Evolutionary conservation across 1,140 invertebrate genomes (phyloP).

Genomic region (Drosophila guanche): DNA sequence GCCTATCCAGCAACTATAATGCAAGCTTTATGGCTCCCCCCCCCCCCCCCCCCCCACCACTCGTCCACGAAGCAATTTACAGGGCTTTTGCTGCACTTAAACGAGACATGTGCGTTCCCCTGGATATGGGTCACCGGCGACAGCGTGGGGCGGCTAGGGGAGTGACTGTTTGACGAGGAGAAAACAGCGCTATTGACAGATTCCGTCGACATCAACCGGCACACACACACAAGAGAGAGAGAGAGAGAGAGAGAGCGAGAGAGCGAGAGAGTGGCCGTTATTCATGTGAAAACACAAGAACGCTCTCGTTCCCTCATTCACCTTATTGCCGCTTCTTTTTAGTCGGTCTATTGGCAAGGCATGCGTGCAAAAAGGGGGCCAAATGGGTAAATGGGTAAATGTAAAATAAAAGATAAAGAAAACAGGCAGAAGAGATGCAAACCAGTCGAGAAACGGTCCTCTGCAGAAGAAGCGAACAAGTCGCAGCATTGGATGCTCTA

Average conservation of each 20-base stretch:
- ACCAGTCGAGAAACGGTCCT: constrained; percentile 1
- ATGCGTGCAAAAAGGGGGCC: constrained; percentile 18
- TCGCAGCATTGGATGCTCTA: constrained; percentile 33
- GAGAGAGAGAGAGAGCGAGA: not conserved
- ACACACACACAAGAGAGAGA: too few species aligned
- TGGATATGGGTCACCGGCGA: constrained; percentile 53
- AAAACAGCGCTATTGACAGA: constrained; percentile 48
- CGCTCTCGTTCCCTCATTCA: not conserved
- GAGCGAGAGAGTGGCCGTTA: not conserved
- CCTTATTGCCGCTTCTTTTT: not conserved
- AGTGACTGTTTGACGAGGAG: constrained; percentile 50
- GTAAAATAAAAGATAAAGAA: constrained; percentile 23
- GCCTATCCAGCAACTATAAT: not conserved
- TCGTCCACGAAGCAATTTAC: constrained; percentile 16
- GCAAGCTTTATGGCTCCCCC: constrained; percentile 22
- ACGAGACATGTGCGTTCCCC: constrained; percentile 27
- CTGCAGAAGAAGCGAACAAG: constrained; percentile 10
- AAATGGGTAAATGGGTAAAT: too few species aligned
- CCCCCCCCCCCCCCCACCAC: not conserved
- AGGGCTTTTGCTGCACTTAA: constrained; percentile 49
- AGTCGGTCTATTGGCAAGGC: constrained; percentile 12
- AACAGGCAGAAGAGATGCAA: constrained; percentile 26
- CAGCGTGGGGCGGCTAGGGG: not conserved
- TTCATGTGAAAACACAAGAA: constrained; percentile 38
- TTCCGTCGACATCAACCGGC: not conserved